These are phyloP conservation scores for Euwallacea fornicatus DNA, from an alignment of 1,140 invertebrate species.

Conservation along the genomic window DNA sequence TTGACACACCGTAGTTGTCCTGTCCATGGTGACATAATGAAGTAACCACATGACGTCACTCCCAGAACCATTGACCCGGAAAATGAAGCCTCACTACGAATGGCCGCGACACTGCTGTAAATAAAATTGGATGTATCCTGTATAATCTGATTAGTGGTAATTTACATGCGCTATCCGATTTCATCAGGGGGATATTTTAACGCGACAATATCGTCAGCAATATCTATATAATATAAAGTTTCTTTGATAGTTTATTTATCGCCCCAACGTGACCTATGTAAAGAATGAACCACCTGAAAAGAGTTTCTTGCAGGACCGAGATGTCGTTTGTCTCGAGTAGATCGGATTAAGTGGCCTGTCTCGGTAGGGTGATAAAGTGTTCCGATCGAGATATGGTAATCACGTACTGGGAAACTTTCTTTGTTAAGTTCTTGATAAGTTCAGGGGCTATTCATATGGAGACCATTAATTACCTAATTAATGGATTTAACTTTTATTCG, in stretches of 20 bases:
- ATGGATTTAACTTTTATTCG: too few relatives aligned
- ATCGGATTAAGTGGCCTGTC: too few relatives aligned
- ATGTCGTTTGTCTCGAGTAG: too few relatives aligned
- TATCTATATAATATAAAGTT: conserved; percentile 15
- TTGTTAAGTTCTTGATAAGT: too few relatives aligned
- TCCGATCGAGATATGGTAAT: too few relatives aligned
- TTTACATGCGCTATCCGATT: conserved; percentile 30
- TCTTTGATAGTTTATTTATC: conserved; percentile 18
- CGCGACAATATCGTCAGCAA: conserved; percentile 20
- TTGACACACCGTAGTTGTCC: too few relatives aligned
- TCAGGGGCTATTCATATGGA: too few relatives aligned
- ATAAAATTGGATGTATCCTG: conserved; percentile 16
- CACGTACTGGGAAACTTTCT: too few relatives aligned
- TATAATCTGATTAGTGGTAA: conserved; percentile 30
- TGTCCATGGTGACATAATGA: too few relatives aligned
- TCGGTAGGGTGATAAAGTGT: too few relatives aligned
- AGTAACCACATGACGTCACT: background rate
- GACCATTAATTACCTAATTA: too few relatives aligned
- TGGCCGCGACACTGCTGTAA: conserved; percentile 11
- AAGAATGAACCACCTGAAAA: conserved; percentile 4
- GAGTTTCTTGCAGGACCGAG: too few relatives aligned
- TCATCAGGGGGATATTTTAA: conserved; percentile 22
- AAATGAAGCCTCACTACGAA: conserved; percentile 11
- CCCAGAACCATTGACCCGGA: conserved; percentile 14
- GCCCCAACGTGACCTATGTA: conserved; percentile 16